Conservation (phyloP, 2,113 vertebrate genomes). For the Nycticorax nycticorax region DNA sequence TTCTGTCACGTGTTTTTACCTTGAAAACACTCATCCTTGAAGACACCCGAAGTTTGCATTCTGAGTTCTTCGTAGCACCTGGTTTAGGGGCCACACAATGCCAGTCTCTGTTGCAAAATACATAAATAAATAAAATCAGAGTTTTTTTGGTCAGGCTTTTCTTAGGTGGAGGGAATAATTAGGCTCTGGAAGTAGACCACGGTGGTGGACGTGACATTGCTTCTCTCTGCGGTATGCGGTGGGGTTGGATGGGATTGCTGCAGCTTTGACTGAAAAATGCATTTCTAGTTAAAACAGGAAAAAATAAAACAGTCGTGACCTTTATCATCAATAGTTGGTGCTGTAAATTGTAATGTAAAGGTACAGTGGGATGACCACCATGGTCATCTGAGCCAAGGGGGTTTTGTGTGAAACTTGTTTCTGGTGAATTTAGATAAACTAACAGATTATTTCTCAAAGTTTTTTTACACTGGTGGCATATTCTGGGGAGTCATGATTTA, state of each 20-base stretch:
- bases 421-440: not conserved
- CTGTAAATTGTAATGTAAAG: not conserved
- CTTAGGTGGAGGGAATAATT: not conserved
- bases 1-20: rapidly evolving
- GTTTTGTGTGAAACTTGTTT: not conserved
- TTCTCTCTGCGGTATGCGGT: not conserved
- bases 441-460: not conserved
- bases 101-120: not conserved
- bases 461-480: not conserved
- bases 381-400: not conserved
- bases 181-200: not conserved
- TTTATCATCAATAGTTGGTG: not conserved
- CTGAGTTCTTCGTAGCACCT: not conserved
- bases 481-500: not conserved
- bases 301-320: not conserved
- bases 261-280: not conserved
- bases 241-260: not conserved
- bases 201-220: not conserved
- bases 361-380: rapidly evolving
- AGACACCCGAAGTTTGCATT: not conserved
- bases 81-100: not conserved
- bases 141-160: not conserved
- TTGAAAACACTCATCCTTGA: not conserved
- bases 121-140: not conserved
- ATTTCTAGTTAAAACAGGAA: not conserved